Percentiles rank a stretch among this genome's conserved stretches.
These are phyloP conservation scores for Ardeotis arabs DNA, from an alignment of 2,113 vertebrate species.

Conservation along the genomic window DNA sequence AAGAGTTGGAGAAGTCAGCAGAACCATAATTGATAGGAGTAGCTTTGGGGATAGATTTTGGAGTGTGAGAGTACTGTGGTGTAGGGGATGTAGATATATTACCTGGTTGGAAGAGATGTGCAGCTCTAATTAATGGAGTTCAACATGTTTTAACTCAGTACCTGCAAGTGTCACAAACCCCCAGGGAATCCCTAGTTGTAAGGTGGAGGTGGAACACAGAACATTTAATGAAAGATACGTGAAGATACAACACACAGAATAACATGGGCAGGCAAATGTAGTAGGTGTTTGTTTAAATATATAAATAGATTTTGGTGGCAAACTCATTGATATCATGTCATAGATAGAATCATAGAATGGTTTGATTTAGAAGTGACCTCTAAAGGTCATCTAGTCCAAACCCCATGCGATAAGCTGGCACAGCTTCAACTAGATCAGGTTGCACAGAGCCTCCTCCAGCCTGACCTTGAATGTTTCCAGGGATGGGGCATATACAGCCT, in stretches of 20 bases:
- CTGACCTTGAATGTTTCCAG: background rate
- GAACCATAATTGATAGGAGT: background rate
- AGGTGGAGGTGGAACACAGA: background rate
- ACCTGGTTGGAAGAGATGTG: background rate
- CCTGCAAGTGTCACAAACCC: background rate
- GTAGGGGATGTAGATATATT: background rate
- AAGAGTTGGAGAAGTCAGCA: background rate
- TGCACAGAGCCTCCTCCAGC: background rate
- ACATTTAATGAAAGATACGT: background rate
- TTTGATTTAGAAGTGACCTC: background rate
- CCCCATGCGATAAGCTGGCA: background rate
- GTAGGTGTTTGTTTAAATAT: background rate
- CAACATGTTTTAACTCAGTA: background rate
- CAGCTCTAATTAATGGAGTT: background rate
- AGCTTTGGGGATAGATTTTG: background rate
- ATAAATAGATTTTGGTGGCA: background rate
- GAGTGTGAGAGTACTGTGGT: background rate
- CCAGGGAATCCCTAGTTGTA: background rate
- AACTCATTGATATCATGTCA: background rate
- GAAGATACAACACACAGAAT: background rate
- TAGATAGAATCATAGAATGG: background rate
- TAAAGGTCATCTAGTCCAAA: background rate
- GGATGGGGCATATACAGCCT: background rate
- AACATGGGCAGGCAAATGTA: background rate
- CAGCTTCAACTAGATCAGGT: background rate